Evolutionary conservation across 2,113 vertebrate genomes (phyloP).

Genomic region (Entelurus aequoreus): DNA sequence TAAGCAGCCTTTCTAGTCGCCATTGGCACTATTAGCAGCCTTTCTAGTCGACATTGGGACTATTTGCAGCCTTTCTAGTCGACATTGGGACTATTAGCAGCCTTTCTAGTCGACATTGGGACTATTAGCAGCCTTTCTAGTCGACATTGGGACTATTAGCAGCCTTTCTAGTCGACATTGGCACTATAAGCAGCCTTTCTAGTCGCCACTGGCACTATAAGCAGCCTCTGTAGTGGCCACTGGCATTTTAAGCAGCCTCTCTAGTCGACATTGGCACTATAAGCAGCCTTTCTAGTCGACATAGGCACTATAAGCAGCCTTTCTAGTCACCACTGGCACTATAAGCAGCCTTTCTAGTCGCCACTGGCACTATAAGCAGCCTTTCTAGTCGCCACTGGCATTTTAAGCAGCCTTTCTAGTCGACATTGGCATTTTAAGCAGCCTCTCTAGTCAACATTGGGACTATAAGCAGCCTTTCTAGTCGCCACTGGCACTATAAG

Average conservation of each 20-base stretch:
- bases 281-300: no score
- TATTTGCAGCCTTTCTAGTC: no score
- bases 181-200: background rate
- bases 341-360: background rate
- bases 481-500: no score
- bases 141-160: background rate
- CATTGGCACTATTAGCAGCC: no score
- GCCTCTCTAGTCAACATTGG: background rate
- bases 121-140: background rate
- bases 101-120: no score
- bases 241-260: background rate
- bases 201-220: background rate
- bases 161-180: background rate
- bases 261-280: background rate
- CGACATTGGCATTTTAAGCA: background rate
- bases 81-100: no score
- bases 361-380: no score
- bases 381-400: background rate
- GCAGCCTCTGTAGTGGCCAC: background rate
- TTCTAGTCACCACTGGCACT: no score
- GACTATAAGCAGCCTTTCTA: background rate
- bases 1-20: background rate
- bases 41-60: background rate
- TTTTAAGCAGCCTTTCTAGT: background rate
- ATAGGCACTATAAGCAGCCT: no score